A percentile compares a stretch with the other conserved stretches of the same genome.
phyloP scores from a whole-genome alignment of 1,140 invertebrate species.

The Drosophila melanica region DNA sequence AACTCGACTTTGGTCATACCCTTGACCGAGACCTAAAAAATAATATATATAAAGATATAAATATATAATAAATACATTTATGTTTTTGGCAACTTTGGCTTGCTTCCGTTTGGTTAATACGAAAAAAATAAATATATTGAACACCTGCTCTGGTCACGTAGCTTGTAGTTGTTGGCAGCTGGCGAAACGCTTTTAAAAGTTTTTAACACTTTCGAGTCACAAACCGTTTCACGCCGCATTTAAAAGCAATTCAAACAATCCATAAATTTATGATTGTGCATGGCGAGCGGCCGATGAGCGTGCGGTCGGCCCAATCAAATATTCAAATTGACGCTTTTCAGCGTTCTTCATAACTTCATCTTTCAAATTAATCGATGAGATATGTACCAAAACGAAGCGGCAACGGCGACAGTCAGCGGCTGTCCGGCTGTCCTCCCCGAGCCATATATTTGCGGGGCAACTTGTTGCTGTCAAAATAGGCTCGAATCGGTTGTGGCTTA shows the following conservation, averaged over 20 bases:
- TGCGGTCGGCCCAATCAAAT: conserved; percentile 68
- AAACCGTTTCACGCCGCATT: conserved; percentile 78
- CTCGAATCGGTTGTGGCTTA: neutral
- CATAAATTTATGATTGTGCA: conserved; percentile 75
- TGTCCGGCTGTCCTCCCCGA: conserved; percentile 16
- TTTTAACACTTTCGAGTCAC: conserved; percentile 57
- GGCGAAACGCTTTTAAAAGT: conserved; percentile 29
- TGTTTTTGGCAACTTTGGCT: conserved; percentile 47
- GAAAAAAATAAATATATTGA: conserved; percentile 18
- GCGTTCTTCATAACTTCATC: conserved; percentile 81
- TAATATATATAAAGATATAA: neutral
- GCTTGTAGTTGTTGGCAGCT: conserved; percentile 46
- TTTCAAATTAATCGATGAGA: conserved; percentile 80
- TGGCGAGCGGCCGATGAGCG: conserved; percentile 9
- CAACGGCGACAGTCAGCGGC: conserved; percentile 55
- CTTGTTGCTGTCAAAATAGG: conserved; percentile 81
- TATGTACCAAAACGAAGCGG: conserved; percentile 73
- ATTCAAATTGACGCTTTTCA: conserved; percentile 73
- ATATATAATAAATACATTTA: neutral
- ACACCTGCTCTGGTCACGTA: conserved; percentile 77
- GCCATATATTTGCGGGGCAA: conserved; percentile 73
- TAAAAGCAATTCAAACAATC: conserved; percentile 63
- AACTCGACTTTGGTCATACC: conserved; percentile 22
- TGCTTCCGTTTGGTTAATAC: conserved; percentile 46
- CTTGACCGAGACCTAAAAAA: conserved; percentile 69